Base-by-base conservation (phyloP, 2,888 invertebrate species). In the Nomada fabriciana region DNA sequence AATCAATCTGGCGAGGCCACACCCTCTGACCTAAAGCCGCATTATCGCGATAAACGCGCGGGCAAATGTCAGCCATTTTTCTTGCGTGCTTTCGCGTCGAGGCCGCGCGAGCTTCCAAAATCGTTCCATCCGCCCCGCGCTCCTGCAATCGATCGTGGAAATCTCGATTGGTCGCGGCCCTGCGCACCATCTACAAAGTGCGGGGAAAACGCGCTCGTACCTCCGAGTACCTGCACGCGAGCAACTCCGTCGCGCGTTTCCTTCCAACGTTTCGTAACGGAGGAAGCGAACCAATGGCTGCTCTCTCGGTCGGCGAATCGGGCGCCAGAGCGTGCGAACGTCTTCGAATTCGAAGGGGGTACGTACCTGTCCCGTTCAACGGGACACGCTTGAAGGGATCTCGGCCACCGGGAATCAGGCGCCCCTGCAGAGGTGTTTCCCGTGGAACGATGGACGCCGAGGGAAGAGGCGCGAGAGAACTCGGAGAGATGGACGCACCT, bases 1-100 rank as follows among this genome's bases (percentile, higher is more conserved):
- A 93, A 94, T 93, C 93, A 93, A 94, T 93, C 93, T 92, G 91
- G 86, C 84, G 86, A 90, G 86, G 90, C 94, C 94, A 93, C 94
- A 93, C 94, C 94, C 93, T 93, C 92, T 92, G 92, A 92, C 92
- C 92, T 89, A 90, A 91, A 91, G 90, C 91, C 89, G 86, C 81
- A 86, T 91, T 90, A 90, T 89, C 89, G 57, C 82, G 89, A 89
- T 88, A 87, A 87, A 89, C 76, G 83, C 72, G 55, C 59, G 82
- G 83, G 76, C 80, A 89, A 89, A 88, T 88, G 85, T 88, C 85
- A 47, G 82, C 85, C 85, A 86, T 85, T 85, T 74, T 69, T 73
- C 55, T 55, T 43, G 18, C 3, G 9, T 53, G 63, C 71, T 73
- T 67, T 80, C 55, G 63, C 42, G n/a, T 57, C 63, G 13, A 52